These are phyloP conservation scores for Carettochelys insculpta DNA, from an alignment of 2,113 vertebrate genomes.

Conservation along the genomic window DNA sequence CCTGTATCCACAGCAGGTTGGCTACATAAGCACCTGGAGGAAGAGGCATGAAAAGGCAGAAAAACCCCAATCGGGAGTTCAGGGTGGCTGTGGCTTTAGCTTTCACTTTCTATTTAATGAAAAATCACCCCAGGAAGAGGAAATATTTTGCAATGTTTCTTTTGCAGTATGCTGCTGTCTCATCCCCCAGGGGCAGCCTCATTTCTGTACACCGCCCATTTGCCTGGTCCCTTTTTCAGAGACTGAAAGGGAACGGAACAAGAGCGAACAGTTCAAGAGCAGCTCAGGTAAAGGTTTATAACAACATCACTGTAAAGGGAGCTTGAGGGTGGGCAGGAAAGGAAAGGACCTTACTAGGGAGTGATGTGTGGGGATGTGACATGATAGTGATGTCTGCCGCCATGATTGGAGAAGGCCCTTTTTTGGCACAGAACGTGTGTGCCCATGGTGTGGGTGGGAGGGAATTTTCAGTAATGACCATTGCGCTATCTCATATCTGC, in stretches of 20 bases:
- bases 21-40: fast-evolving
- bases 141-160: background rate
- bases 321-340: background rate
- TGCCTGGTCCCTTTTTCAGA: background rate
- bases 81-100: background rate
- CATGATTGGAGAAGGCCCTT: background rate
- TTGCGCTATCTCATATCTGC: background rate
- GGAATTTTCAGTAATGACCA: background rate
- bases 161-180: background rate
- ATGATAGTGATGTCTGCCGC: background rate
- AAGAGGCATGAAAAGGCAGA: background rate
- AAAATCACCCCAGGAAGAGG: background rate
- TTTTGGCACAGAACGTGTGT: background rate
- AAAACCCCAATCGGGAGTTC: fast-evolving
- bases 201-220: fast-evolving
- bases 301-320: fast-evolving
- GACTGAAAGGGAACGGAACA: background rate
- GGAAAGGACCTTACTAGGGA: background rate
- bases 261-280: fast-evolving
- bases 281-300: background rate
- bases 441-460: background rate
- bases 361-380: background rate
- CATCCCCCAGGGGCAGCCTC: background rate
- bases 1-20: background rate
- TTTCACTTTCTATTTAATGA: constrained; percentile 1